phyloP scores from a whole-genome alignment of 2,888 invertebrate genomes.

The Melikaiella ostensackeni region DNA sequence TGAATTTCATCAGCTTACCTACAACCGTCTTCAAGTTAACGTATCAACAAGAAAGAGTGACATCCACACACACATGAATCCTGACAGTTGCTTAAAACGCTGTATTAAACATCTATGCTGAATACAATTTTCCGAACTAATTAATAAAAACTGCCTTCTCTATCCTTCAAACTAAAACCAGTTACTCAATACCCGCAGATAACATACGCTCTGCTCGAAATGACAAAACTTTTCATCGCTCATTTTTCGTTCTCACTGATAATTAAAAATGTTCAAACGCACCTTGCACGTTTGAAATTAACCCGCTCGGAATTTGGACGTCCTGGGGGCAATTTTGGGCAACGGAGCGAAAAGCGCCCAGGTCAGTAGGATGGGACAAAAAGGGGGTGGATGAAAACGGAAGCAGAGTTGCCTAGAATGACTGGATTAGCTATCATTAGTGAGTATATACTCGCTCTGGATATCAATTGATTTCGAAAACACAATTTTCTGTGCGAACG shows the following conservation, averaged over 20 bases:
- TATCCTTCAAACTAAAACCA: not conserved
- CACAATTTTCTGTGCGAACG: constrained; percentile 75
- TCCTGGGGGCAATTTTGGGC: constrained; percentile 64
- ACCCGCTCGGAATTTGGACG: constrained; percentile 60
- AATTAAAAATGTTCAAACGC: constrained; percentile 75
- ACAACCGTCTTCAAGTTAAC: too few relatives aligned
- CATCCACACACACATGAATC: too few relatives aligned
- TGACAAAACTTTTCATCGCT: constrained; percentile 43
- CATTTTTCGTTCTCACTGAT: constrained; percentile 66
- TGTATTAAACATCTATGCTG: too few relatives aligned
- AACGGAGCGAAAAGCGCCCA: constrained; percentile 47
- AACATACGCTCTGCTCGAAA: constrained; percentile 1
- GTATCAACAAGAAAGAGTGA: too few relatives aligned
- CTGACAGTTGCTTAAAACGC: too few relatives aligned
- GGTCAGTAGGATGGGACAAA: constrained; percentile 38
- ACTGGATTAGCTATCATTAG: constrained; percentile 66
- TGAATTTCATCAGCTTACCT: too few relatives aligned
- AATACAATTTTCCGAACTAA: not conserved
- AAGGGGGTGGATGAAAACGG: constrained; percentile 5
- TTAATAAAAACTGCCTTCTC: not conserved
- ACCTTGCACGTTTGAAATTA: constrained; percentile 63
- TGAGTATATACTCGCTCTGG: constrained; percentile 69
- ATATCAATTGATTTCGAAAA: constrained; percentile 76
- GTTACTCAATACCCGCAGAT: not conserved
- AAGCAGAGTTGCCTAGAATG: constrained; percentile 25